phyloP scores from a whole-genome alignment of 1,140 invertebrate species.

The Zophobas atratus region DNA sequence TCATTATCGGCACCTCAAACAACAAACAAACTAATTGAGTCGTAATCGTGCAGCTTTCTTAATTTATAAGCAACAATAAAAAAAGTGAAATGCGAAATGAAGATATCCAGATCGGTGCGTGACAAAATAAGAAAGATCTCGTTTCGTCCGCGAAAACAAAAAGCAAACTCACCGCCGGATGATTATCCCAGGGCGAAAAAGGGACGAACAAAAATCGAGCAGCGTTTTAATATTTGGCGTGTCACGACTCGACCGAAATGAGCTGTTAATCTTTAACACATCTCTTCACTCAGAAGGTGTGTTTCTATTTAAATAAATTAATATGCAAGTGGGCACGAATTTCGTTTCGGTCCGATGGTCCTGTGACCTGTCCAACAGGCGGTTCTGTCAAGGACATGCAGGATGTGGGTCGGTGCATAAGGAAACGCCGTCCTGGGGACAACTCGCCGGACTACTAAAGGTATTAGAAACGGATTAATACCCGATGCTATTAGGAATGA shows the following conservation, averaged over 20 bases:
- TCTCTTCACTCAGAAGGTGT: slow-evolving; percentile 12
- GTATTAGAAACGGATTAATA: slow-evolving; percentile 15
- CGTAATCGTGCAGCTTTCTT: slow-evolving; percentile 28
- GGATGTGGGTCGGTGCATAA: background rate
- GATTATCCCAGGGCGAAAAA: slow-evolving; percentile 7
- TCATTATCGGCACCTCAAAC: slow-evolving; percentile 1
- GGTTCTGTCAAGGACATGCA: no score
- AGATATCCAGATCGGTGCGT: slow-evolving; percentile 23
- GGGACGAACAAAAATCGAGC: background rate
- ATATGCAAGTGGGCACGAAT: slow-evolving; percentile 1
- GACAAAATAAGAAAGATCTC: background rate
- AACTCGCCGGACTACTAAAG: background rate
- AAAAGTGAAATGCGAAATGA: slow-evolving; percentile 22
- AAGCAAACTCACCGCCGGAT: slow-evolving; percentile 8
- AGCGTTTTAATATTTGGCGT: slow-evolving; percentile 16
- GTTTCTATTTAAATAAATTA: slow-evolving; percentile 31
- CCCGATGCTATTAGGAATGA: background rate
- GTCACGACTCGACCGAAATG: slow-evolving; percentile 28
- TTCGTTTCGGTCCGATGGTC: background rate
- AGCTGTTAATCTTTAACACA: slow-evolving; percentile 20
- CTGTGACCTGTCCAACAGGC: background rate
- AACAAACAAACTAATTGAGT: slow-evolving; percentile 8
- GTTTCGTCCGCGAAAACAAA: slow-evolving; percentile 15
- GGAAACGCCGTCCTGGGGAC: background rate
- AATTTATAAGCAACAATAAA: slow-evolving; percentile 11